These are phyloP conservation scores for Allolobophora icterica DNA, from an alignment of 2,888 invertebrate species.

Conservation along the genomic window DNA sequence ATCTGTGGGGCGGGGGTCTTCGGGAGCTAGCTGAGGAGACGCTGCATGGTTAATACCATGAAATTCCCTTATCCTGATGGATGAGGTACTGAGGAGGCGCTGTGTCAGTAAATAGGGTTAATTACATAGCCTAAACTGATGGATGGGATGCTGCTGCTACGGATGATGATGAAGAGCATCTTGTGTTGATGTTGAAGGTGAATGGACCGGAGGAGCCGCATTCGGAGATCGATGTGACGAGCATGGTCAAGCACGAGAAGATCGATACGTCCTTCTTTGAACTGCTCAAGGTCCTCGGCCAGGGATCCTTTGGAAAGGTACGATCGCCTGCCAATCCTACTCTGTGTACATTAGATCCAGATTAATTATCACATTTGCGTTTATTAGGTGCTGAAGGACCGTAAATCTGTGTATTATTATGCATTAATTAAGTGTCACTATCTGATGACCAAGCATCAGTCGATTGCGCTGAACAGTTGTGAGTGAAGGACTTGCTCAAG, in stretches of 20 bases:
- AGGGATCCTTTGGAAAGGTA: conserved; percentile 96
- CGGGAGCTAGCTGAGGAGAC: no score
- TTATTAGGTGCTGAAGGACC: background rate
- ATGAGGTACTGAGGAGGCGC: no score
- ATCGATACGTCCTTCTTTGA: conserved; percentile 94
- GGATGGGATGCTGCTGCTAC: no score
- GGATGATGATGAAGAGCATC: background rate
- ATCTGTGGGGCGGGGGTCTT: no score
- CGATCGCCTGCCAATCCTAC: conserved; percentile 34
- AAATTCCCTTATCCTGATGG: no score
- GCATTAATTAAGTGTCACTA: background rate
- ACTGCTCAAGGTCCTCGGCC: conserved; percentile 92
- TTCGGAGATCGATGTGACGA: conserved; percentile 86
- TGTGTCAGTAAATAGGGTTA: no score
- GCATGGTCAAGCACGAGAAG: conserved; percentile 89
- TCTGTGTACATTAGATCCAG: background rate
- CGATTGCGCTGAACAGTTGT: no score
- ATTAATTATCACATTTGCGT: no score
- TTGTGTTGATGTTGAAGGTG: conserved; percentile 34
- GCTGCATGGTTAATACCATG: no score
- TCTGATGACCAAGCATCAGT: background rate
- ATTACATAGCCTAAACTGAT: no score
- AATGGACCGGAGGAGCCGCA: conserved; percentile 55
- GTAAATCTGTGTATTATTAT: background rate
- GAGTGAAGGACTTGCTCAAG: no score